Conservation (phyloP, 1,140 invertebrate species). For the Yoshiicerus persimilis region DNA sequence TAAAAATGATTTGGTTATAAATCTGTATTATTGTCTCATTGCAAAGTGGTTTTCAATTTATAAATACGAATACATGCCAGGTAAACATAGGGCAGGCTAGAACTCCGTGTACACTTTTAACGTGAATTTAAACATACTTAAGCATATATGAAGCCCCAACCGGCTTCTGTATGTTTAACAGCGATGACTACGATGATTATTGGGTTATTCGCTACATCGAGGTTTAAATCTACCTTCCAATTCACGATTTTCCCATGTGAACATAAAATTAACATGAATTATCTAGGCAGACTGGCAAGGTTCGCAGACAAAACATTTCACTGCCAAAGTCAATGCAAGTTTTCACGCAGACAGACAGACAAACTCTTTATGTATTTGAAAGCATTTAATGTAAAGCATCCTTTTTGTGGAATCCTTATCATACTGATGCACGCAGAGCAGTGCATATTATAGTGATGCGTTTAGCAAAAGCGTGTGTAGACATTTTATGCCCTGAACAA, state of each 20-base stretch:
- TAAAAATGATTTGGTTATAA: background rate
- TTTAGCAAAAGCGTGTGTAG: no score
- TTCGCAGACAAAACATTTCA: background rate
- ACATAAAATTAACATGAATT: background rate
- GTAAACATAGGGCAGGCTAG: background rate
- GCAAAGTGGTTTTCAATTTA: background rate
- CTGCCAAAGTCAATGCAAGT: background rate
- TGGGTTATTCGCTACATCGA: background rate
- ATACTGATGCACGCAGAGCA: no score
- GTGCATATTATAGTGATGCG: no score
- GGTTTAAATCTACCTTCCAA: background rate
- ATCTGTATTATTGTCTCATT: background rate
- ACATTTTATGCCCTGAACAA: no score
- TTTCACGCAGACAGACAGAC: background rate
- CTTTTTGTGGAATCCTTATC: no score
- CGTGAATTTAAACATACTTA: background rate
- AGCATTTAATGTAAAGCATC: background rate
- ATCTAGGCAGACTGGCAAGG: background rate
- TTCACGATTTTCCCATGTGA: conserved; percentile 3
- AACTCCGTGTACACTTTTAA: background rate
- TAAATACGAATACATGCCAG: background rate
- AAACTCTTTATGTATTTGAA: background rate
- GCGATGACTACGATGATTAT: background rate
- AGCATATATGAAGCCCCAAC: background rate
- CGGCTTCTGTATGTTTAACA: background rate